phyloP scores from a whole-genome alignment of 2,797 vertebrate species.

The Nyctibius grandis region DNA sequence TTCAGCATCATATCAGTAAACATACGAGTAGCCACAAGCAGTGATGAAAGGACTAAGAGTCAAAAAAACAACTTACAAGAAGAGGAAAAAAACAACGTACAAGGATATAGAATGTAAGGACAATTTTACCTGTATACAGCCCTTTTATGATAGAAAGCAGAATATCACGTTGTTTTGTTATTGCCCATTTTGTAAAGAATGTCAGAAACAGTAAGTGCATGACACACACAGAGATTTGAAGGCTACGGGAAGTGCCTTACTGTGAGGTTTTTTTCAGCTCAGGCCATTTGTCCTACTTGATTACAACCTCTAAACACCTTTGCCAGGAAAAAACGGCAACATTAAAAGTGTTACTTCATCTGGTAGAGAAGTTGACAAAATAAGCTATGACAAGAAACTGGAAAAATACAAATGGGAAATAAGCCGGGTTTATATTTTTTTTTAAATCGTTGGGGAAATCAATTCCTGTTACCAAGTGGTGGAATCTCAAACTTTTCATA shows the following conservation, averaged over 20 bases:
- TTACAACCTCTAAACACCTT: not conserved
- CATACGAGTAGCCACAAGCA: fast-evolving
- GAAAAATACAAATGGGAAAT: not conserved
- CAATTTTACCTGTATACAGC: not conserved
- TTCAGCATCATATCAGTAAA: not conserved
- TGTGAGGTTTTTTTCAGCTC: not conserved
- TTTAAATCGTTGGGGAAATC: not conserved
- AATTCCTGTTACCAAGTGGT: not conserved
- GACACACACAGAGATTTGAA: not conserved
- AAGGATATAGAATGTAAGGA: not conserved
- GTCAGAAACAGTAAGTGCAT: not conserved
- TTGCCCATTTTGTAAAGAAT: not conserved
- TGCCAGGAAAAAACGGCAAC: not conserved
- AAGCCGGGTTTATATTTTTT: not conserved
- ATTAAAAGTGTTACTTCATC: not conserved
- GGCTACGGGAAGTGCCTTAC: not conserved
- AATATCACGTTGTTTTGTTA: not conserved
- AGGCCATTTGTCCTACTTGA: not conserved
- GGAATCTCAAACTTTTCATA: not conserved
- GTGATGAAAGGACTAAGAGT: not conserved
- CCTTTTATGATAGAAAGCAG: not conserved
- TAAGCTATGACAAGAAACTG: not conserved
- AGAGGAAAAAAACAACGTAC: not conserved
- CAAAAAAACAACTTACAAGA: not conserved
- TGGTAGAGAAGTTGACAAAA: not conserved